These are phyloP conservation scores for Exaiptasia diaphana DNA, from an alignment of 64 coral and sea anemone genomes.

Conservation along the genomic window DNA sequence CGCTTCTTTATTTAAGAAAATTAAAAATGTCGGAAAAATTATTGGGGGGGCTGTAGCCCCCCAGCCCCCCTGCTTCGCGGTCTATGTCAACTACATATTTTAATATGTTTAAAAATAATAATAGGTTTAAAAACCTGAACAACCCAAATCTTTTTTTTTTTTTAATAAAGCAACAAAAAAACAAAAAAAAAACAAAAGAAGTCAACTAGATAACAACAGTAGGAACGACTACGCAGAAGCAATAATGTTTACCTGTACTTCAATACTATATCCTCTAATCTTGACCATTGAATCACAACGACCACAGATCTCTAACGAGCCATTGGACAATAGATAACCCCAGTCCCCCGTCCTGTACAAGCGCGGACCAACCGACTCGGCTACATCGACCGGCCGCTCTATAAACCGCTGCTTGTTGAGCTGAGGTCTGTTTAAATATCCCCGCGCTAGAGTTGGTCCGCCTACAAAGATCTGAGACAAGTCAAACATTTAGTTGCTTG, in stretches of 20 bases:
- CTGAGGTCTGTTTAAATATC: slow-evolving; percentile 90
- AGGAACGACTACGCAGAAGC: too few relatives aligned
- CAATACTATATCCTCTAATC: slow-evolving; percentile 90
- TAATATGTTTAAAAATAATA: too few relatives aligned
- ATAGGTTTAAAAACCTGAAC: too few relatives aligned
- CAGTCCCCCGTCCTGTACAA: slow-evolving; percentile 89
- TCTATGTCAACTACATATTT: too few relatives aligned
- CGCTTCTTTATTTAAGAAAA: too few relatives aligned
- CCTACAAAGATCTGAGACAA: slow-evolving; percentile 83
- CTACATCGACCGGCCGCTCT: slow-evolving; percentile 41
- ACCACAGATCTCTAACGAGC: slow-evolving; percentile 78
- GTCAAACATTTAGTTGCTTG: not conserved
- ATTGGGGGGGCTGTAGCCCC: too few relatives aligned
- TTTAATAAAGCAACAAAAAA: too few relatives aligned
- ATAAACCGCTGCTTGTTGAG: slow-evolving; percentile 70
- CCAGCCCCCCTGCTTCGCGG: too few relatives aligned
- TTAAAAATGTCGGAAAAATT: too few relatives aligned
- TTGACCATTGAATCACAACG: slow-evolving; percentile 93
- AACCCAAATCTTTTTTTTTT: too few relatives aligned
- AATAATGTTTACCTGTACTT: slow-evolving; percentile 94
- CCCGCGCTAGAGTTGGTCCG: slow-evolving; percentile 71
- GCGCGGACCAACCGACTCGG: slow-evolving; percentile 34
- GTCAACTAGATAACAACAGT: too few relatives aligned
- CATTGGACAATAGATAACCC: slow-evolving; percentile 81
- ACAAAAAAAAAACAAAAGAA: too few relatives aligned